Evolutionary conservation across 2,888 invertebrate species (phyloP).

Genomic region (Drosophila tanythrix): DNA sequence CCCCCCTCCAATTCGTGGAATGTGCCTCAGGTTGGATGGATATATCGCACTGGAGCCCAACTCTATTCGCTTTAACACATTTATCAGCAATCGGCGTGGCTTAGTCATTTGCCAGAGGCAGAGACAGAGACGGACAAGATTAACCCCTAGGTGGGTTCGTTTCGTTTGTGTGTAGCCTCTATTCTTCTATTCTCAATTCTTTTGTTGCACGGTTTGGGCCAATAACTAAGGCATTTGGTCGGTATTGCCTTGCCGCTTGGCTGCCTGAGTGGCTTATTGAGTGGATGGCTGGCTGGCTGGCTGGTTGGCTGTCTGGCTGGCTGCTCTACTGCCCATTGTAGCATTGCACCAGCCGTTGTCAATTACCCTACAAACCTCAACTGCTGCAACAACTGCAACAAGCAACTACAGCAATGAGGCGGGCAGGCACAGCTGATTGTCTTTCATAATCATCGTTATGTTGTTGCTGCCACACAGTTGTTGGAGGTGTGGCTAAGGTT

Average conservation of each 20-base stretch:
- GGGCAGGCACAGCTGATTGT: constrained; percentile 73
- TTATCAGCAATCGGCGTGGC: constrained; percentile 67
- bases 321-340: constrained; percentile 56
- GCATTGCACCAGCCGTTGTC: constrained; percentile 56
- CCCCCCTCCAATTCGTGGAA: constrained; percentile 2
- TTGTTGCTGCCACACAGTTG: constrained; percentile 36
- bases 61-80: constrained; percentile 44
- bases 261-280: constrained; percentile 57
- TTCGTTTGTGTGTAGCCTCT: constrained; percentile 12
- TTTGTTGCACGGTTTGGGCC: constrained; percentile 53
- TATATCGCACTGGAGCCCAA: constrained; percentile 6
- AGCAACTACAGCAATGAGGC: constrained; percentile 41
- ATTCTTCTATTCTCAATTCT: constrained; percentile 8
- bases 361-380: constrained; percentile 80
- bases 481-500: constrained; percentile 58
- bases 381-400: constrained; percentile 29
- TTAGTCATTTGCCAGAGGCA: constrained; percentile 44
- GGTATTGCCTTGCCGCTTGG: constrained; percentile 72
- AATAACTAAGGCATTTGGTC: constrained; percentile 68
- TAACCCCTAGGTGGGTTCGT: constrained; percentile 51
- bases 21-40: background rate
- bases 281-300: constrained; percentile 14
- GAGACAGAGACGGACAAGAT: constrained; percentile 35
- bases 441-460: constrained; percentile 73
- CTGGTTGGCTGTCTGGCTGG: constrained; percentile 5